Base-by-base conservation (phyloP, 2,113 vertebrate species). In the human (Homo sapiens) region DNA sequence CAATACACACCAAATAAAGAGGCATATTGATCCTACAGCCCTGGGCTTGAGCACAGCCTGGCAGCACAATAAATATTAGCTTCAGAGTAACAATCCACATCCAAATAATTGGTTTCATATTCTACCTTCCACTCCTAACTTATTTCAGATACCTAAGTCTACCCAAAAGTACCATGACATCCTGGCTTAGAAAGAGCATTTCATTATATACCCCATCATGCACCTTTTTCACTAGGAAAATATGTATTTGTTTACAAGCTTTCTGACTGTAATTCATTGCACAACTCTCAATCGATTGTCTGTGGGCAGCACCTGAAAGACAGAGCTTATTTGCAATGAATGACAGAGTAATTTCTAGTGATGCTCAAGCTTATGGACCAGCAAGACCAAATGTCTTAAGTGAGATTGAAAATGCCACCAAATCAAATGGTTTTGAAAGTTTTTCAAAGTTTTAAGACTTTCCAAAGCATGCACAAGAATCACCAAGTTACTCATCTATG, bases 401-500 rank as follows among this genome's bases (percentile, higher is more conserved):
- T 85, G 70, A 92, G 66, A 82, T 45, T 66, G 68, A 90, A 97
- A 96, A 97, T 5, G 16, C 75, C 48, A 96, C 25, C 6, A 17
- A 17, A 80, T 94, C 27, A 38, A 92, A 50, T 23, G 22, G 22
- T 61, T 80, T 86, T 78, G 59, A 95, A 90, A 45, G 30, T n/a
- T 78, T 95, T 94, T 61, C 40, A 79, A 78, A 86, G 78, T 80
- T 88, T 59, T 75, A 87, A 96, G 48, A 57, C 72, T 93, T 91
- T 93, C 70, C 45, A 94, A 81, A 55, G 52, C 2, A 75, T 35
- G 30, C 17, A 30, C n/a, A 76, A 75, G 59, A 84, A 79, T 82
- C 72, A 72, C 40, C 17, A 72, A 72, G 30, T 66, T 57, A 91
- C 30, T 82, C 86, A 40, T 45, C 27, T 11, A 55, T 76, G n/a